A percentile compares a stretch with the other conserved stretches of the same genome.
Evolutionary conservation across 2,888 invertebrate species (phyloP).

Genomic region (Macrosoma leucophasiata): DNA sequence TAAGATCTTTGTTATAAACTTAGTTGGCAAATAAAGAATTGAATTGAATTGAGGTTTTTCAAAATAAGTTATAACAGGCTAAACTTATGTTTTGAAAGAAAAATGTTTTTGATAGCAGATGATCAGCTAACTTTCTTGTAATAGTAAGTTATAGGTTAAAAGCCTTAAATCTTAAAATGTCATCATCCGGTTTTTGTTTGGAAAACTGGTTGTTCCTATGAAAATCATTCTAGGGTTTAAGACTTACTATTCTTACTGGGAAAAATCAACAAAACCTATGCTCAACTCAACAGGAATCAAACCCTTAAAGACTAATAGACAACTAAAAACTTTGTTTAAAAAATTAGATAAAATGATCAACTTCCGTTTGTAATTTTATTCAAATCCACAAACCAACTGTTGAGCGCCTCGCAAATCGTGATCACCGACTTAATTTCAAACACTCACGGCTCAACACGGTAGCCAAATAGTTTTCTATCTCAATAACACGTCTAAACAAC

Average conservation of each 20-base stretch:
- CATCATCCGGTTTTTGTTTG: too few species aligned
- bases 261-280: background rate
- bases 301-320: too few species aligned
- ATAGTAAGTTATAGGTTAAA: too few species aligned
- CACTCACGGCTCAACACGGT: constrained; percentile 42
- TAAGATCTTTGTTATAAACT: too few species aligned
- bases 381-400: constrained; percentile 27
- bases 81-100: too few species aligned
- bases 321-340: too few species aligned
- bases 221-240: background rate
- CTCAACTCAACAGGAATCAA: background rate
- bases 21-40: too few species aligned
- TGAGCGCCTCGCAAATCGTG: constrained; percentile 37
- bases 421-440: constrained; percentile 54
- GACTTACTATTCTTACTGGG: background rate
- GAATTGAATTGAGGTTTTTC: too few species aligned
- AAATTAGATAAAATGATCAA: background rate
- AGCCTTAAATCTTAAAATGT: too few species aligned
- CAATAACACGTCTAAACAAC: constrained; percentile 11
- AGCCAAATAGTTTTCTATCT: constrained; percentile 29
- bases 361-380: background rate
- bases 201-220: background rate
- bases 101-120: too few species aligned
- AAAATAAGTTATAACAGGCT: too few species aligned
- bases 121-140: too few species aligned